Base-by-base conservation (phyloP, 2,888 invertebrate genomes). In the Cepaea hortensis region DNA sequence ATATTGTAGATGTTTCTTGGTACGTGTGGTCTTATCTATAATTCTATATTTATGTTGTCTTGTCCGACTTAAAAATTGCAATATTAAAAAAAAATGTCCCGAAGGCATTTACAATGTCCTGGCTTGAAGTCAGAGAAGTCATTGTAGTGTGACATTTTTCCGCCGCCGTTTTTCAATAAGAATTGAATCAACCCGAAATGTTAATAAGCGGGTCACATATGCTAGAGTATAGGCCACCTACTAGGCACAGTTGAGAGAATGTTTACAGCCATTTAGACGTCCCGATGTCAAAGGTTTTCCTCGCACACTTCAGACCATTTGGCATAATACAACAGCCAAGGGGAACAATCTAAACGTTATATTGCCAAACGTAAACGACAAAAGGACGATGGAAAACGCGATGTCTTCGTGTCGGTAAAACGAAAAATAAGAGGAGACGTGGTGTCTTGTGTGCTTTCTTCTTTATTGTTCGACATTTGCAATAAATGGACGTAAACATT, bases 141-240 rank as follows among this genome's bases (percentile, higher is more conserved):
- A 20, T 18, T 76, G 4, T 23, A 61, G 55, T 61, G 23, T 61
- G 61, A 79, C 61, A 79, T 7, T 61, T 23, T 79, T 23, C 55
- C 23, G 13, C n/a, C 61, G 61, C 13, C 11, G 81, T 68, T 48
- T 75, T 23, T 75, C 75, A 46, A 6, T 75, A 11, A 35, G 23
- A 75, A 7, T 46, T 48, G 68, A 46, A 65, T 68, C 68, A 65
- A 18, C 35, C 55, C 81, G 35, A 68, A 65, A 65, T 55, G 55
- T 61, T 61, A 61, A 79, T 23, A 79, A 79, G 9, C 65, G 13
- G 81, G 81, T 65, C 65, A 81, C 81, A 68, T 68, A 81, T 81
- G 81, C 68, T 81, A 46, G 46, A 68, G 65, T 48, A 61, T 61
- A 48, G 81, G 4, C 81, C 81, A 65, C 81, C 81, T 81, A 81